A percentile compares a stretch with the other conserved stretches of the same genome.
Evolutionary conservation across 2,797 vertebrate species (phyloP).

Genomic region (Sciaenops ocellatus): DNA sequence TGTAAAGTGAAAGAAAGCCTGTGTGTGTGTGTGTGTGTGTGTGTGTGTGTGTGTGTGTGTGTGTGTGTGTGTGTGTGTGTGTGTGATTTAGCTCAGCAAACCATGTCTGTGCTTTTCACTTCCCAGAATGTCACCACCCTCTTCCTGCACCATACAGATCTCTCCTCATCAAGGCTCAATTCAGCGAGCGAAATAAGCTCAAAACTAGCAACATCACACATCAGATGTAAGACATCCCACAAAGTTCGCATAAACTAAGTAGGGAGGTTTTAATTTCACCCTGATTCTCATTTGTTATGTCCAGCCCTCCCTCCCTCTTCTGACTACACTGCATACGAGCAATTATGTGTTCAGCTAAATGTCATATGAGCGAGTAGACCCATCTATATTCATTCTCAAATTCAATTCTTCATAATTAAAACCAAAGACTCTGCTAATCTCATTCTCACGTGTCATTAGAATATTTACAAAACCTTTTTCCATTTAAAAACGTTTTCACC

Average conservation of each 20-base stretch:
- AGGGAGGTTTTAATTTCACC: neutral
- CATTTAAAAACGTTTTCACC: neutral
- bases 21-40: slow-evolving; percentile 34
- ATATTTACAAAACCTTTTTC: neutral
- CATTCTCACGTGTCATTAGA: neutral
- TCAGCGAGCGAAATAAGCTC: slow-evolving; percentile 20
- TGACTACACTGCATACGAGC: neutral
- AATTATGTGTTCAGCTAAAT: slow-evolving; percentile 11
- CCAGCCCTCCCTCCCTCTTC: neutral
- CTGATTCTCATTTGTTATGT: slow-evolving; percentile 4
- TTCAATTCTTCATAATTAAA: slow-evolving; percentile 7
- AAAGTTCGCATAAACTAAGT: neutral
- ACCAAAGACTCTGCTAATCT: neutral
- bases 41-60: slow-evolving; percentile 12
- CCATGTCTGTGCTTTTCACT: slow-evolving; percentile 65
- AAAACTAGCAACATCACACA: slow-evolving; percentile 10
- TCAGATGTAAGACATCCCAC: neutral
- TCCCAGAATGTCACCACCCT: slow-evolving; percentile 78
- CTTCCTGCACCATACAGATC: slow-evolving; percentile 51
- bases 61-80: slow-evolving; percentile 47
- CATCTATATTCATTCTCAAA: slow-evolving; percentile 6
- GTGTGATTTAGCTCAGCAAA: slow-evolving; percentile 60
- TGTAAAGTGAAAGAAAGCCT: slow-evolving; percentile 61
- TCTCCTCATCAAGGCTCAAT: slow-evolving; percentile 44
- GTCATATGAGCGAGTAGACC: neutral